A percentile compares a stretch with the other conserved stretches of the same genome.
Evolutionary conservation across 2,797 vertebrate species (phyloP).

Genomic region (Sebastes oblongus): DNA sequence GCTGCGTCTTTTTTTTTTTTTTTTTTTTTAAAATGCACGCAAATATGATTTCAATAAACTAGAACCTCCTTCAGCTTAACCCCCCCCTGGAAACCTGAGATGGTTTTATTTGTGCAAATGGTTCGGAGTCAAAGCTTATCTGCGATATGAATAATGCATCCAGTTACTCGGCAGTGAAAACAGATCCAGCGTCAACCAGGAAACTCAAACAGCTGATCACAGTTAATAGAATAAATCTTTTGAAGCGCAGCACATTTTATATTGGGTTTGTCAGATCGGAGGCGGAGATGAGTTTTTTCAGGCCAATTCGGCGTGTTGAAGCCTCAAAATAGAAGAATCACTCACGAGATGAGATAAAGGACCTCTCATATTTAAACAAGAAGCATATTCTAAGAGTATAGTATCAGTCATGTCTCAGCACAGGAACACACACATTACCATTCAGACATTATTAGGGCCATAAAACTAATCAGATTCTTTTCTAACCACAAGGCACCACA

Average conservation of each 20-base stretch:
- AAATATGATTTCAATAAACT: constrained; percentile 19
- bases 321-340: constrained; percentile 40
- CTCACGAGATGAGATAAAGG: constrained; percentile 33
- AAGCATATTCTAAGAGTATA: constrained; percentile 42
- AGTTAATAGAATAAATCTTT: constrained; percentile 5
- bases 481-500: constrained; percentile 52
- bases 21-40: not conserved
- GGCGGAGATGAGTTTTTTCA: constrained; percentile 3
- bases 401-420: constrained; percentile 24
- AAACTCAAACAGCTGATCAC: constrained; percentile 28
- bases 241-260: constrained; percentile 15
- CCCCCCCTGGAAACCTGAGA: not conserved
- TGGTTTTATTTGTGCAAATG: not conserved
- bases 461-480: constrained; percentile 59
- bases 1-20: not conserved
- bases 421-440: constrained; percentile 51
- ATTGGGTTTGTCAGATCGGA: constrained; percentile 3
- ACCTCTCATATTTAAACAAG: constrained; percentile 47
- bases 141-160: constrained; percentile 19
- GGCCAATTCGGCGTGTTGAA: not conserved
- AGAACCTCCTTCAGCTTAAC: not conserved
- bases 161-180: constrained; percentile 2
- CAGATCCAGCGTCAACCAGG: not conserved
- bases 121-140: not conserved
- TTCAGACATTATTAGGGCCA: constrained; percentile 60